phyloP scores from a whole-genome alignment of 2,797 vertebrate species.

The Acrossocheilus wenchowensis region DNA sequence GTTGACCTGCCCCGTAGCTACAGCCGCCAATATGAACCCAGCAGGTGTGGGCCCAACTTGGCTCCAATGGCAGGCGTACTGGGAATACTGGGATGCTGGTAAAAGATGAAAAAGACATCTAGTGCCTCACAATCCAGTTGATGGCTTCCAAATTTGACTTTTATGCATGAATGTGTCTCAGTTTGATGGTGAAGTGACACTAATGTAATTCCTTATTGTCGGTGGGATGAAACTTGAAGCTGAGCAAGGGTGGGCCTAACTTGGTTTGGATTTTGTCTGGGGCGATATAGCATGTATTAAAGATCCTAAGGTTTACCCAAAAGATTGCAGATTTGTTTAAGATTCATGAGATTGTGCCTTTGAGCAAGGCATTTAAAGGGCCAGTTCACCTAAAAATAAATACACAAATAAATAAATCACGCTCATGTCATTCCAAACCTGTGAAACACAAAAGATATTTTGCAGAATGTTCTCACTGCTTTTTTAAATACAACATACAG shows the following conservation, averaged over 20 bases:
- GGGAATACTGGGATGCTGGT: not conserved
- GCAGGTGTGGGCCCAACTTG: conserved; percentile 13
- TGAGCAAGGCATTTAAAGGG: not conserved
- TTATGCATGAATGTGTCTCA: not conserved
- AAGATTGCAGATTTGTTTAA: not conserved
- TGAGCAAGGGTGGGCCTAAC: not conserved
- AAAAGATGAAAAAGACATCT: not conserved
- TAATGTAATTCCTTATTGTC: conserved; percentile 3
- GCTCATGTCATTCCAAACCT: not conserved
- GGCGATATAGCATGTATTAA: not conserved
- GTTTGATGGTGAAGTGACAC: conserved; percentile 1
- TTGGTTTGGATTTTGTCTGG: not conserved
- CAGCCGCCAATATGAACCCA: not conserved
- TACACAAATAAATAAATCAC: not conserved
- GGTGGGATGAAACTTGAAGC: not conserved
- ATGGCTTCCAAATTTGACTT: conserved; percentile 6
- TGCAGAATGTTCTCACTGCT: not conserved
- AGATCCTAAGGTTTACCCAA: not conserved
- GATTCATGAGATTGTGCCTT: not conserved
- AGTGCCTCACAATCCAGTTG: not conserved
- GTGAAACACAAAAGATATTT: not conserved
- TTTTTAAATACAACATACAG: not conserved
- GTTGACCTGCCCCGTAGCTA: conserved; percentile 20
- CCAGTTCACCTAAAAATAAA: not conserved
- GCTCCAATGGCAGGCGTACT: not conserved